Conservation (phyloP, 2,113 vertebrate species). For the Barnardius zonarius region DNA sequence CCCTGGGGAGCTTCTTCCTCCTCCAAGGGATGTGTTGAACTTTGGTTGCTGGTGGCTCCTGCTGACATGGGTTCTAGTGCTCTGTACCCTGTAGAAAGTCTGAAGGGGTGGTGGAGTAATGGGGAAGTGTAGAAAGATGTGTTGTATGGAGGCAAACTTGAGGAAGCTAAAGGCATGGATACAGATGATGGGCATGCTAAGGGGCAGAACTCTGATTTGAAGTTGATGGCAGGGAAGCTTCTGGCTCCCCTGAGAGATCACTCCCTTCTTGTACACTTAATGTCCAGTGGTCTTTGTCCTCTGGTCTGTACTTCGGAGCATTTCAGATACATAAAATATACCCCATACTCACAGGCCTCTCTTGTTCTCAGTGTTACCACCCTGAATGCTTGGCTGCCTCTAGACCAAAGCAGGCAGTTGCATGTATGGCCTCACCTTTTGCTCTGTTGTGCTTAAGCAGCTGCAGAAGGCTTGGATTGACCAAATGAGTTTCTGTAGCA, state of each 20-base stretch:
- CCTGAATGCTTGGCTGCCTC: background rate
- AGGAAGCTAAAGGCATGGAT: background rate
- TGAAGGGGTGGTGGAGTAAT: background rate
- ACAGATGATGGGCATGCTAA: background rate
- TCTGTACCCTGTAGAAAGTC: background rate
- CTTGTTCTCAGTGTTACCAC: background rate
- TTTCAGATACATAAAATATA: background rate
- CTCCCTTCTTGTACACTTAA: background rate
- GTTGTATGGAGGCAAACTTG: background rate
- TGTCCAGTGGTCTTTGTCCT: background rate
- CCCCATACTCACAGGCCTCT: background rate
- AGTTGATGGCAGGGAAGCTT: background rate
- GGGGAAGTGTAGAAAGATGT: background rate
- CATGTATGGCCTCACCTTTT: background rate
- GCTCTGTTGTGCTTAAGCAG: background rate
- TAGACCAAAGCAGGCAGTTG: background rate
- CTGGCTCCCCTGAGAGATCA: background rate
- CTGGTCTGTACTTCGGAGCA: background rate
- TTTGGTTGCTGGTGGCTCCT: background rate
- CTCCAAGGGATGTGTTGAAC: background rate
- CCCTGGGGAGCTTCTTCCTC: background rate
- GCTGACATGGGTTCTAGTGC: background rate
- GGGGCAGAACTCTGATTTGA: background rate
- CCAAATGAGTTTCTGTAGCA: background rate
- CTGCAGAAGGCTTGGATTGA: background rate